These are phyloP conservation scores for Mimachlamys varia DNA, from an alignment of 2,888 invertebrate species.

Conservation along the genomic window DNA sequence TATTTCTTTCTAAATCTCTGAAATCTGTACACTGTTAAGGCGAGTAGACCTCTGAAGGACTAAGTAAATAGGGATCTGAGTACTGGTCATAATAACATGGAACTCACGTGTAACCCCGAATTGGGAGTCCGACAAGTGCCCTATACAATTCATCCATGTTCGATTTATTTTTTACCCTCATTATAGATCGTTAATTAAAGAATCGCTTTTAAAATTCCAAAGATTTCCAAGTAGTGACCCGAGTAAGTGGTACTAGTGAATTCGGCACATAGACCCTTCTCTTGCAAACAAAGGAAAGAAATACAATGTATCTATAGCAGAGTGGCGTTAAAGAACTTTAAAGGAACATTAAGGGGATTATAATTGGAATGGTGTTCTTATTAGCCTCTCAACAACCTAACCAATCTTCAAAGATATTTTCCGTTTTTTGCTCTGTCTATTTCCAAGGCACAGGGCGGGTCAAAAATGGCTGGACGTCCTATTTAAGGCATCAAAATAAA, in stretches of 20 bases:
- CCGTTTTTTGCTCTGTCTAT: background rate
- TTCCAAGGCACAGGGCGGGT: slow-evolving; percentile 7
- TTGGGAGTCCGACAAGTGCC: background rate
- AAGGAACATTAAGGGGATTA: background rate
- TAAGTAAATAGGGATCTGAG: background rate
- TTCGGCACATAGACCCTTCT: background rate
- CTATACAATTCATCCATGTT: slow-evolving; percentile 8
- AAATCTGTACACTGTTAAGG: background rate
- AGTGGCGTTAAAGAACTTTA: background rate
- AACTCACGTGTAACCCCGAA: background rate
- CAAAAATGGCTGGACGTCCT: slow-evolving; percentile 25
- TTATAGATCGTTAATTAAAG: background rate
- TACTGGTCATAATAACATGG: background rate
- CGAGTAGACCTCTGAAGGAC: background rate
- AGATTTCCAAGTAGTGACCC: background rate
- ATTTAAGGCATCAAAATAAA: background rate
- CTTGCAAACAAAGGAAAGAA: slow-evolving; percentile 15
- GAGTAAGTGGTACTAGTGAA: background rate
- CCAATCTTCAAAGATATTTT: slow-evolving; percentile 3
- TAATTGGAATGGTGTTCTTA: slow-evolving; percentile 5
- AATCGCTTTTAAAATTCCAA: background rate
- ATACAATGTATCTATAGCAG: slow-evolving; percentile 8
- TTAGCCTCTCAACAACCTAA: background rate
- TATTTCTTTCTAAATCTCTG: background rate
- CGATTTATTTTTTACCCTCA: background rate